phyloP scores from a whole-genome alignment of 2,113 vertebrate genomes.

The Heterocephalus glaber region DNA sequence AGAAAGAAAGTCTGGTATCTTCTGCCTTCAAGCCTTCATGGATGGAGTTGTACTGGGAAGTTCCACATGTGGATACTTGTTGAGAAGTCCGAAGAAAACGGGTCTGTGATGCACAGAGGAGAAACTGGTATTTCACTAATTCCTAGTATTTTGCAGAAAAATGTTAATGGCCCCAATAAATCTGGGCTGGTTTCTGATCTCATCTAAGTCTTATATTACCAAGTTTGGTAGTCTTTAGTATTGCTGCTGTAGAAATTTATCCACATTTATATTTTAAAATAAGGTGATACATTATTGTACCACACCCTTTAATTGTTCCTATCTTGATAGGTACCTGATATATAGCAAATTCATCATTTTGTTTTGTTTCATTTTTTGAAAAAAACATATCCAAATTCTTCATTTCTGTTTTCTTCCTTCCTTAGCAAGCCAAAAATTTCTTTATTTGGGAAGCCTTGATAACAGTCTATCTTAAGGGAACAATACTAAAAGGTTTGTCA shows the following conservation, averaged over 20 bases:
- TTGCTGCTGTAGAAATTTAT: background rate
- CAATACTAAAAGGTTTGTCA: background rate
- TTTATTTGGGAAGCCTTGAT: background rate
- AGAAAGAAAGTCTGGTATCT: background rate
- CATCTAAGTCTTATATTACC: background rate
- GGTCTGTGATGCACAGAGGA: background rate
- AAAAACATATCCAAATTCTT: background rate
- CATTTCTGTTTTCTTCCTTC: conserved; percentile 25
- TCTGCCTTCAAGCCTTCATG: background rate
- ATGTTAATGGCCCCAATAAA: background rate
- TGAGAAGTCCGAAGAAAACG: background rate
- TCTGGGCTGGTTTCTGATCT: background rate
- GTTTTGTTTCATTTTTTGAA: background rate
- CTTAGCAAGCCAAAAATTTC: background rate
- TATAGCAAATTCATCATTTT: background rate
- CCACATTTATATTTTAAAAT: background rate
- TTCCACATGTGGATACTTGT: background rate
- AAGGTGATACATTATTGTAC: background rate
- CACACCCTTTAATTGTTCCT: background rate
- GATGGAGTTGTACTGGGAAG: background rate
- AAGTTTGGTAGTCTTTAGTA: background rate
- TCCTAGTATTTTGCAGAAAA: background rate
- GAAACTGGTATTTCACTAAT: background rate
- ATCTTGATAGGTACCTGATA: background rate
- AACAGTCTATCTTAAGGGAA: background rate